Percentiles rank a stretch among this genome's conserved stretches.
These are phyloP conservation scores for Pedetes capensis DNA, from an alignment of 2,113 vertebrate genomes.

Conservation along the genomic window DNA sequence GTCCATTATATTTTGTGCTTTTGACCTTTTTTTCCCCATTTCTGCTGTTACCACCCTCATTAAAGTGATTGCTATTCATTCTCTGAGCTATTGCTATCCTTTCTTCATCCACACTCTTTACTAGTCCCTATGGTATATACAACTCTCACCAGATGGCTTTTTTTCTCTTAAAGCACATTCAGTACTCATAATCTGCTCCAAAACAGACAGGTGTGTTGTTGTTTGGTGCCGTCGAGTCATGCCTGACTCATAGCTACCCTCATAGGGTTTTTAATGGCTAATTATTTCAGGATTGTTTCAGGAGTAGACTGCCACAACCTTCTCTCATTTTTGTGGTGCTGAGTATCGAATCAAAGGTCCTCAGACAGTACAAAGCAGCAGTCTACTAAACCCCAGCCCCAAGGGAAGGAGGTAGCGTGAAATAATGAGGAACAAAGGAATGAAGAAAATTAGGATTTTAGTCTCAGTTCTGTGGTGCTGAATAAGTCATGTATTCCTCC, in stretches of 20 bases:
- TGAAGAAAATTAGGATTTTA: neutral
- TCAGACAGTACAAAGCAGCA: no score
- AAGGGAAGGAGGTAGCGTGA: neutral
- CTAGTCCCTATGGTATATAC: neutral
- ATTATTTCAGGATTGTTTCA: no score
- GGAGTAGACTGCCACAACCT: no score
- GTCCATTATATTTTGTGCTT: neutral
- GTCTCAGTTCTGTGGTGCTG: neutral
- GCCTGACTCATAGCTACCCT: no score
- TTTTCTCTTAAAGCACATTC: neutral
- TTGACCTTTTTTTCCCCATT: neutral
- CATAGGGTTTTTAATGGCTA: no score
- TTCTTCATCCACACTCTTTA: neutral
- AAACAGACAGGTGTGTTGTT: no score
- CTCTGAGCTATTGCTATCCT: neutral
- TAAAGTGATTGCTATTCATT: neutral
- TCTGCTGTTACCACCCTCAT: neutral
- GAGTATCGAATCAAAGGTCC: no score
- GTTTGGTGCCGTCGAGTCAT: no score
- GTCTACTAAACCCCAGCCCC: no score
- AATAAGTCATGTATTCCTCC: neutral
- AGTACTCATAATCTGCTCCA: neutral
- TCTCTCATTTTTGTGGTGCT: no score
- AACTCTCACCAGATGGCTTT: neutral
- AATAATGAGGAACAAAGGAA: neutral